A percentile compares a stretch with the other conserved stretches of the same genome.
Conservation (phyloP, 2,888 invertebrate species). For the Coelopa pilipes region DNA sequence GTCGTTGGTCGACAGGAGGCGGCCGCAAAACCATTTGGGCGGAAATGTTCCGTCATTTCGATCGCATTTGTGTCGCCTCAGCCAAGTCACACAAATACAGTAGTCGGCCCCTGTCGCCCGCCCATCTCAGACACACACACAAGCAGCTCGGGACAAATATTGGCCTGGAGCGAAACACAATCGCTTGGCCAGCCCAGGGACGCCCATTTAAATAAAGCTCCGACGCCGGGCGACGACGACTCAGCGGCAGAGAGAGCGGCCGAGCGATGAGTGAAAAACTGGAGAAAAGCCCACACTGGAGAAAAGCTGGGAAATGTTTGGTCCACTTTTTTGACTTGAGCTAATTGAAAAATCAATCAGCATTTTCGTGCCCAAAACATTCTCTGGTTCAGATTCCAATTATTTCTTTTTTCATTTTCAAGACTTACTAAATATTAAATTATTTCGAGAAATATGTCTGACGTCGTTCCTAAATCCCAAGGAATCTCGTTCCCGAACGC, state of each 20-base stretch:
- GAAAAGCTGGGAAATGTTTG: neutral
- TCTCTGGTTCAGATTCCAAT: too few species aligned
- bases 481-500: too few species aligned
- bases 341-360: neutral
- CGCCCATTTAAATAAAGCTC: neutral
- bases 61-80: slow-evolving; percentile 12
- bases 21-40: slow-evolving; percentile 20
- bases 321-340: too few species aligned
- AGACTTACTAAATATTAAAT: too few species aligned
- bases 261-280: too few species aligned
- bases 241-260: neutral
- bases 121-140: neutral
- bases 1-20: neutral
- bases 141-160: neutral
- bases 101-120: neutral
- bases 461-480: too few species aligned
- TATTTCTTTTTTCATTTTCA: too few species aligned
- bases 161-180: neutral
- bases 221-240: neutral
- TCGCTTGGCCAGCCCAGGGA: neutral
- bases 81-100: slow-evolving; percentile 10
- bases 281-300: neutral
- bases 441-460: too few species aligned
- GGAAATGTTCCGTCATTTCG: slow-evolving; percentile 19
- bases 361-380: neutral